Evolutionary conservation across 1,140 invertebrate genomes (phyloP), one percentile per base, ranked within the genome.

Genomic region (Eueides isabella): DNA sequence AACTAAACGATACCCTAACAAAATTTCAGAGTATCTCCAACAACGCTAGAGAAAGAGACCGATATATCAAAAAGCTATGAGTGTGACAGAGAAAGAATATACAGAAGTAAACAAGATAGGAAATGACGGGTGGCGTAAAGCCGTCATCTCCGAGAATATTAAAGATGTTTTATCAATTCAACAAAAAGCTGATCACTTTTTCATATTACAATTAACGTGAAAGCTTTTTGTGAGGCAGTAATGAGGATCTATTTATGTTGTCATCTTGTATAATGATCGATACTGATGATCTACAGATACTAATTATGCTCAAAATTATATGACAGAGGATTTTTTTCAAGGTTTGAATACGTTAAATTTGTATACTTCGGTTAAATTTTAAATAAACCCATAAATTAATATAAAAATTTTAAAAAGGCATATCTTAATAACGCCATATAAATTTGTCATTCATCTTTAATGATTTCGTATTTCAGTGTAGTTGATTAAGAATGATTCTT

Each of bases 121-220:
- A 55, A 55, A 55, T 12, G 48, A 55, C 3, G 48, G 6, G 48
- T n/a, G 16, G 6, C 41, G 48, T 55, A 55, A 55, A 55, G 19
- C 44, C 35, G 9, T 41, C 35, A n/a, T n/a, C n/a, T 38, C 16
- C 19, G 19, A 12, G 48, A 4, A 3, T 12, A 55, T 55, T 55
- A 55, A 55, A 55, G 7, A 55, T 55, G 48, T 23, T 55, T 26
- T 55, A 23, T 19, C 19, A 55, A 55, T 55, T 55, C 19, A n/a
- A 55, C 48, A 55, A 55, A 55, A 55, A 55, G 23, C 48, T 26
- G 48, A 23, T 55, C n/a, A 26, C 23, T 55, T 55, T 55, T 55
- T 55, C 19, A 55, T 55, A 55, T 26, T 23, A 11, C 48, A 55
- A 55, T 26, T 55, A 55, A 55, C 26, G 48, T 55, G 48, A 55